Percentiles rank a stretch among this genome's conserved stretches.
phyloP scores from a whole-genome alignment of 2,797 vertebrate species.

The Melopsittacus undulatus region DNA sequence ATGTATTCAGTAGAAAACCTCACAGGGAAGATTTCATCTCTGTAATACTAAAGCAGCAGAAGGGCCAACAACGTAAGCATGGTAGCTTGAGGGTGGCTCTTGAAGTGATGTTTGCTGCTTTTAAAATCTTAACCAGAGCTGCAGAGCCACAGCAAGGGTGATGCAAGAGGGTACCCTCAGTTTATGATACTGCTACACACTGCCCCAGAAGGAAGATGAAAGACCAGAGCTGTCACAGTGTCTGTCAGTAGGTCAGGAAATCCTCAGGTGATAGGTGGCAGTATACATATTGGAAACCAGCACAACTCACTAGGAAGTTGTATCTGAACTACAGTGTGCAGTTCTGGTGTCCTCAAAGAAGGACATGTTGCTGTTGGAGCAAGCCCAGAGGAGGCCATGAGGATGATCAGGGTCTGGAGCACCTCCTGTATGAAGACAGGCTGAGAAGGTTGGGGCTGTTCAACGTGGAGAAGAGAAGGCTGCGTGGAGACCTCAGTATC shows the following conservation, averaged over 20 bases:
- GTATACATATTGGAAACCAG: background rate
- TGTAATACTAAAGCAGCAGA: background rate
- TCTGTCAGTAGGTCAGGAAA: background rate
- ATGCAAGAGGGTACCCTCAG: background rate
- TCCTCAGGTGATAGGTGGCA: background rate
- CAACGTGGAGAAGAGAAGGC: background rate
- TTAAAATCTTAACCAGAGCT: background rate
- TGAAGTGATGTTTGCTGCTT: background rate
- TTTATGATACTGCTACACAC: background rate
- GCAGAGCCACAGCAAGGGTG: background rate
- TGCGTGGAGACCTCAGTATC: background rate
- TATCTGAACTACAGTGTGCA: background rate
- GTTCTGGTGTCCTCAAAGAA: background rate
- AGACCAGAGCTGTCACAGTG: rapidly evolving
- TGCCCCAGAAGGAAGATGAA: background rate
- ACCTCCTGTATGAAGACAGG: background rate
- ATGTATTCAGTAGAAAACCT: background rate
- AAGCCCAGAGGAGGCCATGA: background rate
- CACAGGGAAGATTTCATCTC: background rate
- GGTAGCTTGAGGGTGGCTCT: background rate
- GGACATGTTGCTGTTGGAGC: background rate
- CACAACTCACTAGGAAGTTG: background rate
- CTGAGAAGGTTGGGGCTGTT: background rate
- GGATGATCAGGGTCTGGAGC: background rate
- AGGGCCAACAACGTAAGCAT: background rate